A percentile compares a stretch with the other conserved stretches of the same genome.
phyloP scores from a whole-genome alignment of 2,113 vertebrate species.

The Zapornia atra region DNA sequence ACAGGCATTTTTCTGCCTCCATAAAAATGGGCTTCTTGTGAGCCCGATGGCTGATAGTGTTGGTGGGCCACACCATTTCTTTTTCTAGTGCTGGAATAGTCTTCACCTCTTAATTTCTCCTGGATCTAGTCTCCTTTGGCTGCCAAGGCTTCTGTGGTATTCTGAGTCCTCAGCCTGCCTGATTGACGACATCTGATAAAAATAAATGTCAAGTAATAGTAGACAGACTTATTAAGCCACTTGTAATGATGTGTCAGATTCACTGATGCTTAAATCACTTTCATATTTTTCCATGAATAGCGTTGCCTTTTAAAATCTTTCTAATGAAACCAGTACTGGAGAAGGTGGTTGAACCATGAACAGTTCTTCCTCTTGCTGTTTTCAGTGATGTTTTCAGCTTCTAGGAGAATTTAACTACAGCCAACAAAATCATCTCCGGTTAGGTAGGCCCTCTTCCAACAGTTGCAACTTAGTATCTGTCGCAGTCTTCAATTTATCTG shows the following conservation, averaged over 20 bases:
- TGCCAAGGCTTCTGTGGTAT: background rate
- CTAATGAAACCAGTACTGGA: background rate
- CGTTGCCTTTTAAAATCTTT: background rate
- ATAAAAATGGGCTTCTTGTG: background rate
- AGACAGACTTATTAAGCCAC: background rate
- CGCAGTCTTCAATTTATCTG: background rate
- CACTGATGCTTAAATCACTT: background rate
- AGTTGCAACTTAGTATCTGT: background rate
- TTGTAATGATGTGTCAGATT: background rate
- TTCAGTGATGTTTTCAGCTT: background rate
- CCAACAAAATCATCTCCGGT: background rate
- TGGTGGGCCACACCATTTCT: background rate
- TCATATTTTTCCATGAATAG: background rate
- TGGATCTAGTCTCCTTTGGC: background rate
- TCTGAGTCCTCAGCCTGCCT: background rate
- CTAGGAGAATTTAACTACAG: background rate
- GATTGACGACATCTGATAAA: background rate
- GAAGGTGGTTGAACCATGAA: background rate
- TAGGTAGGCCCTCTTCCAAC: background rate
- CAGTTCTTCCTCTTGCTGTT: background rate
- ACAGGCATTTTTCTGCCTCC: background rate
- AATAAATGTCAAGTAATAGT: background rate
- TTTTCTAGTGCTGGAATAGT: background rate
- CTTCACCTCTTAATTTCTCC: background rate
- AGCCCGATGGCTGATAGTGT: background rate